Conservation (phyloP, 2,888 invertebrate genomes). For the Harpalus rubripes region DNA sequence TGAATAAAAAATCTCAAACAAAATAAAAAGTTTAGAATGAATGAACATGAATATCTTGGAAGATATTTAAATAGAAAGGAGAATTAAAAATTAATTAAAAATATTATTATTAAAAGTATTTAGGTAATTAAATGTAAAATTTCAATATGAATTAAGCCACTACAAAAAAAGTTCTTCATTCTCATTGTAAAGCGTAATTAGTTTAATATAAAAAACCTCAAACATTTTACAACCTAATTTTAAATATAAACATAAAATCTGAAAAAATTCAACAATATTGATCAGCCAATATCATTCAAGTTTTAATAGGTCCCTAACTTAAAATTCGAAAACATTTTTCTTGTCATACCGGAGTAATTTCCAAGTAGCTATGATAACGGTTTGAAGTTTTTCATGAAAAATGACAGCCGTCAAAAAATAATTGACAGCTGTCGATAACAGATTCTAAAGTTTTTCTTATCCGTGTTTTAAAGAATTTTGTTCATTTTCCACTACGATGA, state of each 20-base stretch:
- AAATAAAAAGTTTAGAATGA: too few species aligned
- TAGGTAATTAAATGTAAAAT: too few species aligned
- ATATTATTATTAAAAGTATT: background rate
- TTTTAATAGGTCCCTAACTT: background rate
- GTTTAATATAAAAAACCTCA: too few species aligned
- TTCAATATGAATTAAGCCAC: too few species aligned
- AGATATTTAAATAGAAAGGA: too few species aligned
- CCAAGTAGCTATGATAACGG: slow-evolving; percentile 35
- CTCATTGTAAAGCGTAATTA: too few species aligned
- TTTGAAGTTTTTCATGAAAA: slow-evolving; percentile 52
- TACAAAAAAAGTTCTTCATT: too few species aligned
- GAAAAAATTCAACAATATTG: background rate
- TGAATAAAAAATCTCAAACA: background rate
- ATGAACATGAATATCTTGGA: too few species aligned
- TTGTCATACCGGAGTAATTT: background rate
- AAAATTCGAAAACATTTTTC: slow-evolving; percentile 10
- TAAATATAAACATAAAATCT: slow-evolving; percentile 5
- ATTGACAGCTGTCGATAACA: slow-evolving; percentile 56
- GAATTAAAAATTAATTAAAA: too few species aligned
- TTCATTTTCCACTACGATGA: slow-evolving; percentile 43
- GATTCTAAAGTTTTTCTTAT: slow-evolving; percentile 42
- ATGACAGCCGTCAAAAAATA: slow-evolving; percentile 38
- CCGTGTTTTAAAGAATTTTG: slow-evolving; percentile 51
- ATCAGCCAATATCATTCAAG: background rate
- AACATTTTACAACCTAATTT: background rate